Evolutionary conservation across 1,140 invertebrate species (phyloP), one percentile per base, ranked within the genome.

Genomic region (Zaprionus camerounensis): DNA sequence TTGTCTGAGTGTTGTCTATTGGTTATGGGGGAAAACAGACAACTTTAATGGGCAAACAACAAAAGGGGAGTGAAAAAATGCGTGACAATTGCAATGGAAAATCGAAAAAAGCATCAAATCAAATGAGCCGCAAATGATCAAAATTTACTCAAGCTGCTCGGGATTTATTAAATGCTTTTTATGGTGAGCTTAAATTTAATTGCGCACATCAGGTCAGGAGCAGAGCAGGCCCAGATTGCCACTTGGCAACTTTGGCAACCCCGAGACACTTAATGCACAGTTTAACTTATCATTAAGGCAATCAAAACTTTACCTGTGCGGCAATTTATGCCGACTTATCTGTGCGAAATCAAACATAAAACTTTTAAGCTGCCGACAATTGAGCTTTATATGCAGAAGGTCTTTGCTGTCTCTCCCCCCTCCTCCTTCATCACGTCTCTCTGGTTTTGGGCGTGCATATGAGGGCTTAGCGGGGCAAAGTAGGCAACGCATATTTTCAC

Each of bases 361-460:
- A 88, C 85, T 88, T 88, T 88, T 88, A 88, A 88, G 84, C 84
- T 75, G 58, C 81, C 62, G 56, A 90, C 85, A 88, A 88, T 90
- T 90, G 84, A 75, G 81, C 81, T 84, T 74, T 81, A 90, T 90
- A 81, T 84, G 81, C 78, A 28, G 41, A 69, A 76, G 69, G 75
- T 70, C 62, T 71, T 20, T n/a, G 2, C 53, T n/a, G 34, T 26
- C 41, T 2, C 17, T 11, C n/a, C 15, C 11, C 9, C n/a, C n/a
- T 0, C 12, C n/a, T 59, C 26, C 2, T 28, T 0, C 38, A 9
- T 17, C 7, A 26, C 4, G 24, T 0, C 4, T 26, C 56, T 41
- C 15, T n/a, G 24, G 24, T 26, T 41, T 12, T 41, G 31, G 31
- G 31, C 15, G 41, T 46, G 41, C 46, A 22, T 51, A 13, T 51